Evolutionary conservation across 1,140 invertebrate genomes (phyloP).

Genomic region (Cherax destructor): DNA sequence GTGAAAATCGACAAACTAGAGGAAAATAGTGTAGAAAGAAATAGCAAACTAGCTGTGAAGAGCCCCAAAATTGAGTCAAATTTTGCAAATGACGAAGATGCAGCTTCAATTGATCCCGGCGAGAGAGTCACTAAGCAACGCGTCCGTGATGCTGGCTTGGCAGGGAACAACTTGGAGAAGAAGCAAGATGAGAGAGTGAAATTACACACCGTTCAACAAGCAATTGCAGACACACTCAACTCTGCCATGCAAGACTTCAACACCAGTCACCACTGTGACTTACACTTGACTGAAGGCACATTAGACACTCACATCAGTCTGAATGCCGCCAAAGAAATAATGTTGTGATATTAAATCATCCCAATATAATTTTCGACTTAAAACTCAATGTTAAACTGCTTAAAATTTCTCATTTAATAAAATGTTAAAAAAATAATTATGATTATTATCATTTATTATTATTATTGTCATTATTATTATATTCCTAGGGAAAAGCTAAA

Average conservation of each 20-base stretch:
- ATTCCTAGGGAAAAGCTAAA: no score
- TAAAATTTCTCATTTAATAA: no score
- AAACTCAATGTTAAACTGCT: no score
- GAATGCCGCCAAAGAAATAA: slow-evolving; percentile 1
- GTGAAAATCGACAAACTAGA: no score
- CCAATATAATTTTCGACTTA: no score
- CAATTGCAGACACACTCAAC: slow-evolving; percentile 1
- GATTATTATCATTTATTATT: no score
- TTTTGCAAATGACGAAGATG: no score
- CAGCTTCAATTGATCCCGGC: background rate
- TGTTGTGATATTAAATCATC: background rate
- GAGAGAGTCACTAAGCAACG: background rate
- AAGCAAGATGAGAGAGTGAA: background rate
- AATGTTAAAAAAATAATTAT: no score
- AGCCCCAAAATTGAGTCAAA: background rate
- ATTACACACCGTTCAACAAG: background rate
- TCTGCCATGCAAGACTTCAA: background rate
- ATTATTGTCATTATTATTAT: no score
- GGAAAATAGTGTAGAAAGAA: background rate
- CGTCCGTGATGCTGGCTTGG: background rate
- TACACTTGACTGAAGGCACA: background rate
- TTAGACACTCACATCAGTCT: background rate
- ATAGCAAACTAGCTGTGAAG: background rate
- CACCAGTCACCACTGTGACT: background rate
- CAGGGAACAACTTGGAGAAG: background rate